Evolutionary conservation across 2,888 invertebrate species (phyloP).

Genomic region (Coenonympha arcania): DNA sequence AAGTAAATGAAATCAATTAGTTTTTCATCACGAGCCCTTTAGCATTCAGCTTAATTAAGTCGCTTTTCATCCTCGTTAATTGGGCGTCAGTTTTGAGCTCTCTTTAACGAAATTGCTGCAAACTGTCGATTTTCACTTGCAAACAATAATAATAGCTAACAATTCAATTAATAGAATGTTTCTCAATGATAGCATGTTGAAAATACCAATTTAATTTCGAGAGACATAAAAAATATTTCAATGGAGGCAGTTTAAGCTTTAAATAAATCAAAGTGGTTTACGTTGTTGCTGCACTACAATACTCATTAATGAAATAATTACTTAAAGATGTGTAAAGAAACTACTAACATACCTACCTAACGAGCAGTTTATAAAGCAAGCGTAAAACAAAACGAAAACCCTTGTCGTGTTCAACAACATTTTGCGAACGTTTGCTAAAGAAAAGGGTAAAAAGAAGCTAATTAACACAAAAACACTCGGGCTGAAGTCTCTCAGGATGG

Average conservation of each 20-base stretch:
- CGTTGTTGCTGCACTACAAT: no score
- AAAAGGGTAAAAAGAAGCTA: background rate
- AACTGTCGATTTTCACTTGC: conserved; percentile 9
- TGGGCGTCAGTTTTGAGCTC: conserved; percentile 19
- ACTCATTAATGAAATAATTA: no score
- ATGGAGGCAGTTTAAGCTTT: no score
- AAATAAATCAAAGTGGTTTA: no score
- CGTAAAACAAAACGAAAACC: background rate
- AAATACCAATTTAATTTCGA: no score
- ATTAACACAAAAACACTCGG: background rate
- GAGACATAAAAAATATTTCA: no score
- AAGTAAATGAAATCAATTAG: conserved; percentile 26
- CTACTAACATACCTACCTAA: no score
- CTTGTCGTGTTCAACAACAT: background rate
- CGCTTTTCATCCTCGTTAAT: conserved; percentile 27
- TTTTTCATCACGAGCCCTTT: conserved; percentile 30
- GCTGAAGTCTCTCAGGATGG: background rate
- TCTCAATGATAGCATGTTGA: no score
- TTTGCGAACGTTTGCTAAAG: background rate
- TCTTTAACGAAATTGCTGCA: conserved; percentile 8
- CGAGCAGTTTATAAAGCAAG: no score
- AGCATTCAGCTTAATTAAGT: conserved; percentile 31
- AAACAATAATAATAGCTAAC: conserved; percentile 8
- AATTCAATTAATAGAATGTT: conserved; percentile 1
- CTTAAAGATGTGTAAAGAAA: no score